These are phyloP conservation scores for Pelusios castaneus DNA, from an alignment of 2,113 vertebrate species.

Conservation along the genomic window DNA sequence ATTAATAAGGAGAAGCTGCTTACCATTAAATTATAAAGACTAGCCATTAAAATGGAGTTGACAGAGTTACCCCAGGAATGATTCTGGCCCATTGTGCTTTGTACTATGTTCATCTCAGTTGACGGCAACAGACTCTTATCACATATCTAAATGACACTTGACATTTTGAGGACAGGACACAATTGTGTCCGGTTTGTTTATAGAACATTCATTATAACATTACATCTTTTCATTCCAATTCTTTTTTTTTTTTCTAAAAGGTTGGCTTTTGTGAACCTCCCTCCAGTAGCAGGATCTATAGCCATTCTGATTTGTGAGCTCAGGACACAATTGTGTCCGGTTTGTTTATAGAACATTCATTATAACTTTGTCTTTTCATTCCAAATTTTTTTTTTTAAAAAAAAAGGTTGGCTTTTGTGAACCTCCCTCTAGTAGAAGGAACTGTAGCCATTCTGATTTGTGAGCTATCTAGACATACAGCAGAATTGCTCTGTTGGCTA, in stretches of 20 bases:
- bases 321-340: not conserved
- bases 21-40: not conserved
- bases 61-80: not conserved
- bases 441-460: not conserved
- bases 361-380: not conserved
- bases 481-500: not conserved
- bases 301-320: not conserved
- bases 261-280: fast-evolving
- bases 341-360: not conserved
- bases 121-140: not conserved
- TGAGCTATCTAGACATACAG: not conserved
- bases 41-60: not conserved
- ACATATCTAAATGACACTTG: not conserved
- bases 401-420: fast-evolving
- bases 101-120: not conserved
- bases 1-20: not conserved
- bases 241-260: no score
- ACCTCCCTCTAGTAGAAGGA: not conserved
- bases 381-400: no score
- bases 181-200: not conserved
- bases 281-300: not conserved
- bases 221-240: not conserved
- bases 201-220: not conserved
- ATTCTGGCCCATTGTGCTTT: not conserved
- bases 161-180: not conserved